phyloP scores from a whole-genome alignment of 2,888 invertebrate genomes.

The Leptogaster cylindrica region DNA sequence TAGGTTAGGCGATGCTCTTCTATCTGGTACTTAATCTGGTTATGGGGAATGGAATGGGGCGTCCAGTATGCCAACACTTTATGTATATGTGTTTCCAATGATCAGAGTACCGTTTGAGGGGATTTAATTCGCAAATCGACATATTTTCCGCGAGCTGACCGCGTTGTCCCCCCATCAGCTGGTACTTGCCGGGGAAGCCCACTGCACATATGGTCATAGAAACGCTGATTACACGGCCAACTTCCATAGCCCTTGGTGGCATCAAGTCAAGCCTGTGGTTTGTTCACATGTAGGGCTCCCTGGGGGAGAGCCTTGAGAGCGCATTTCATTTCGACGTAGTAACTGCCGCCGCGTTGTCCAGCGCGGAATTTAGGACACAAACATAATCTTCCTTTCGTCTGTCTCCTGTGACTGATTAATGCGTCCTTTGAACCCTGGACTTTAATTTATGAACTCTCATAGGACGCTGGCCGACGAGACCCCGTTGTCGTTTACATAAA shows the following conservation, averaged over 20 bases:
- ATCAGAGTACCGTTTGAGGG: constrained; percentile 39
- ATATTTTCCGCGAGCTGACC: constrained; percentile 24
- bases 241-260: constrained; percentile 12
- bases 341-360: neutral
- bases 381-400: constrained; percentile 22
- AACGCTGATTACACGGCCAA: constrained; percentile 31
- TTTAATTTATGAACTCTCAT: constrained; percentile 37
- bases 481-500: neutral
- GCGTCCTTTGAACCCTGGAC: constrained; percentile 41
- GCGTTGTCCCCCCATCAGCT: neutral
- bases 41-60: constrained; percentile 41
- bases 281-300: constrained; percentile 37
- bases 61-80: constrained; percentile 41
- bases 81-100: constrained; percentile 30
- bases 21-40: constrained; percentile 44
- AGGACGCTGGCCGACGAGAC: constrained; percentile 4
- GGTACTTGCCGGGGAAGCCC: neutral
- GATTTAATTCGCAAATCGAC: constrained; percentile 41
- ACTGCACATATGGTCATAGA: constrained; percentile 27
- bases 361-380: constrained; percentile 27
- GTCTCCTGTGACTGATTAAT: constrained; percentile 40
- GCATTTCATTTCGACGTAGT: constrained; percentile 3
- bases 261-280: constrained; percentile 23
- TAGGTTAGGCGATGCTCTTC: neutral
- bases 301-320: constrained; percentile 22